These are phyloP conservation scores for Periparus ater DNA, from an alignment of 2,797 vertebrate genomes.

Conservation along the genomic window DNA sequence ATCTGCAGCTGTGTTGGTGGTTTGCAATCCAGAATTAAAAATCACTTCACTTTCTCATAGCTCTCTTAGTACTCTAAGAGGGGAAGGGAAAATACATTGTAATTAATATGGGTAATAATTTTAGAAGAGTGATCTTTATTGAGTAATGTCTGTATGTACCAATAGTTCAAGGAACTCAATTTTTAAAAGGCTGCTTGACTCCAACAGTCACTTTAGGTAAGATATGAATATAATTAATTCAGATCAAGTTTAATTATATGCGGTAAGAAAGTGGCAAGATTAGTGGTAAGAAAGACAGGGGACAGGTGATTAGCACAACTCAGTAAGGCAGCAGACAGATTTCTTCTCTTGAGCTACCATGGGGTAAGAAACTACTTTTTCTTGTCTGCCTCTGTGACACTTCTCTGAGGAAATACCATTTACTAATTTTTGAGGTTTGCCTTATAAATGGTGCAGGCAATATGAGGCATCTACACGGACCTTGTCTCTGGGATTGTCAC, in stretches of 20 bases:
- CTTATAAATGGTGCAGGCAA: background rate
- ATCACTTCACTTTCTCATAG: background rate
- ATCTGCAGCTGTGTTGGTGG: slow-evolving; percentile 63
- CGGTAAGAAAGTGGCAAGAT: background rate
- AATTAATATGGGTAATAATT: slow-evolving; percentile 17
- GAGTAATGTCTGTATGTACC: background rate
- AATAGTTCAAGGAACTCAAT: background rate
- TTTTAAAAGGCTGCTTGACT: background rate
- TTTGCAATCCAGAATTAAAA: slow-evolving; percentile 37
- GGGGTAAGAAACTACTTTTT: background rate
- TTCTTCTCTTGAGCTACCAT: background rate
- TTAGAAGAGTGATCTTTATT: background rate
- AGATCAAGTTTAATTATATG: background rate
- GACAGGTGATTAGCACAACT: background rate
- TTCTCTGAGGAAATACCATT: background rate
- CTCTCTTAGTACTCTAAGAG: background rate
- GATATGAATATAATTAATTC: background rate
- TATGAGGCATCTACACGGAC: background rate
- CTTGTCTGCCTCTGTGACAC: background rate
- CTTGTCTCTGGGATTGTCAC: background rate
- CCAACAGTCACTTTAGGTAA: background rate
- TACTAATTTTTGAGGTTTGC: background rate
- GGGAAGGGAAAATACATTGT: background rate
- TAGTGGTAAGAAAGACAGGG: background rate
- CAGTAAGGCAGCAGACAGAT: background rate